phyloP scores from a whole-genome alignment of 2,113 vertebrate genomes.

The Gila orcuttii region DNA sequence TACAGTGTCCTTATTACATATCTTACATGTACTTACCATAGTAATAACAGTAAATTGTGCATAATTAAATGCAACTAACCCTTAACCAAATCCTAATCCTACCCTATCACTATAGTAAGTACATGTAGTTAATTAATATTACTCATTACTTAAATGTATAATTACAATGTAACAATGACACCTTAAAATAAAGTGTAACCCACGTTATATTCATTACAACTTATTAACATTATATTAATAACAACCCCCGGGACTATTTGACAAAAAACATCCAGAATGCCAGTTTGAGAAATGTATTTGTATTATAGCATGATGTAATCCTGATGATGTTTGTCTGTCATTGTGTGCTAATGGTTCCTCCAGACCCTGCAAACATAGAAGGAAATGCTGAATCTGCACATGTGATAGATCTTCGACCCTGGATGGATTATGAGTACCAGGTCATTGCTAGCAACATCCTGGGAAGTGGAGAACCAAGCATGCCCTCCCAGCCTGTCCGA shows the following conservation, averaged over 20 bases:
- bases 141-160: no score
- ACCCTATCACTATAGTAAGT: no score
- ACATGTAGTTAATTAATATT: no score
- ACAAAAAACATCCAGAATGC: neutral
- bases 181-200: no score
- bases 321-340: neutral
- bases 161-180: no score
- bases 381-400: conserved; percentile 89
- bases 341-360: neutral
- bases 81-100: no score
- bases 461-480: conserved; percentile 90
- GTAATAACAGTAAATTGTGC: no score
- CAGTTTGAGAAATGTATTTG: neutral
- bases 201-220: no score
- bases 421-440: conserved; percentile 97
- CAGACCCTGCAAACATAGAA: conserved; percentile 91
- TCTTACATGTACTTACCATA: no score
- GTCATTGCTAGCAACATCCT: conserved; percentile 94
- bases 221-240: no score
- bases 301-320: neutral
- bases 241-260: neutral
- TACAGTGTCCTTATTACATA: no score
- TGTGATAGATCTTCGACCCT: conserved; percentile 88
- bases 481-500: conserved; percentile 85
- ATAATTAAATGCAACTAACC: no score